phyloP scores from a whole-genome alignment of 1,140 invertebrate genomes.

The Samia ricini region DNA sequence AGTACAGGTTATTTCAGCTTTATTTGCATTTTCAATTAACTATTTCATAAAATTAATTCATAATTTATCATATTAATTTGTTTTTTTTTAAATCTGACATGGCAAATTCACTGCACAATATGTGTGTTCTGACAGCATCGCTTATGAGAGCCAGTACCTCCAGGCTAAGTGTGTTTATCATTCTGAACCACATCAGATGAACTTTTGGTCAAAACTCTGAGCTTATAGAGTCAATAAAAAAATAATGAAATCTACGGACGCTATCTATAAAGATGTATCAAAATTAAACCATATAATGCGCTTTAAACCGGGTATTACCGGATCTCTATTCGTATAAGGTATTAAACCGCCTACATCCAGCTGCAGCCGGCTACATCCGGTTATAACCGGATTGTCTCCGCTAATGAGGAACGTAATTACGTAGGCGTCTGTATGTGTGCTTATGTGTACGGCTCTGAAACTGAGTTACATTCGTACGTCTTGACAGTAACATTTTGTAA shows the following conservation, averaged over 20 bases:
- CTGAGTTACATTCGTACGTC: too few relatives aligned
- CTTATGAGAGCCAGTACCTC: background rate
- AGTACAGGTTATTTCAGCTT: too few relatives aligned
- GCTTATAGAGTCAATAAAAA: background rate
- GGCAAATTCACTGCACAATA: background rate
- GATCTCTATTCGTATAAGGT: background rate
- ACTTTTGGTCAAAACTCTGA: background rate
- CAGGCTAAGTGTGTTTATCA: too few relatives aligned
- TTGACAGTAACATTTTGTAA: too few relatives aligned
- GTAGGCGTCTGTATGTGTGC: too few relatives aligned
- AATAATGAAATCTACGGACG: background rate
- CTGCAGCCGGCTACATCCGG: conserved; percentile 18
- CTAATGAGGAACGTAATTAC: conserved; percentile 47
- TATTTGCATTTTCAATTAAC: too few relatives aligned
- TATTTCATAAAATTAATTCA: too few relatives aligned
- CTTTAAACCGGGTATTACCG: background rate
- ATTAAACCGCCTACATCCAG: conserved; percentile 3
- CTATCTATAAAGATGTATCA: background rate
- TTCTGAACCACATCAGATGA: too few relatives aligned
- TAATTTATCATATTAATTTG: too few relatives aligned
- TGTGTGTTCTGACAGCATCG: background rate
- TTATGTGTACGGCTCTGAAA: conserved; percentile 2
- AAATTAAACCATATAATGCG: background rate
- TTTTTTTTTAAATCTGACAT: background rate
- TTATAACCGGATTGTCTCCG: conserved; percentile 30